Evolutionary conservation across 2,888 invertebrate species (phyloP), one percentile per base, ranked within the genome.

Genomic region (Mythimna vitellina): DNA sequence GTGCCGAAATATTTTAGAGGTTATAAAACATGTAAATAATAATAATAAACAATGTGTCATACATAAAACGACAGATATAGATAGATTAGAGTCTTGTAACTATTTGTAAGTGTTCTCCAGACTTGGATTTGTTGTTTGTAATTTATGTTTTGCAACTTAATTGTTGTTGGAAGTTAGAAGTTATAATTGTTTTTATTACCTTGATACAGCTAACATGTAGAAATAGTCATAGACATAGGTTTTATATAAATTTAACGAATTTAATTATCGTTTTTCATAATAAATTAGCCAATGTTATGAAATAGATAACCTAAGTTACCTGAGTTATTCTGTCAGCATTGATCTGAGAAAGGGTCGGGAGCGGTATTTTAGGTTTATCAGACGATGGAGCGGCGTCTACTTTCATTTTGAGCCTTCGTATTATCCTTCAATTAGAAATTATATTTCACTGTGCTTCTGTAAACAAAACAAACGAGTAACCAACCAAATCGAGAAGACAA

Each of bases 261-360:
- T 35, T 65, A 38, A 9, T 0, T 25, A 14, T 3, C 25, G 46
- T 2, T 65, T 72, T 70, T 72, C 8, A 9, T 58, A 62, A 58
- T 29, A 29, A 75, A 81, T 83, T 84, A 29, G n/a, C 63, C 71
- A 86, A 84, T 87, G 79, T 87, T 87, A 83, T 85, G 84, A 89
- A 86, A 86, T 80, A 74, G 69, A 85, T 92, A 92, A 92, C 92
- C 92, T 91, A 81, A 90, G 93, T 92, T 96, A 98, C 98, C 96
- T 98, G 98, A 82, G 99, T 99, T 85, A 99, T 98, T 90, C 98
- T 96, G 92, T 99, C 99, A 1, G 98, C 97, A 93, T 98, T 99
- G 69, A 99, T 98, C 95, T 99, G 99, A 77, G 98, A 98, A 42
- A 99, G 97, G 0, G 99, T 99, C 20, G 98, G 98, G 63, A 97